phyloP scores from a whole-genome alignment of 2,888 invertebrate species.

The Lordiphosa andalusiaca region DNA sequence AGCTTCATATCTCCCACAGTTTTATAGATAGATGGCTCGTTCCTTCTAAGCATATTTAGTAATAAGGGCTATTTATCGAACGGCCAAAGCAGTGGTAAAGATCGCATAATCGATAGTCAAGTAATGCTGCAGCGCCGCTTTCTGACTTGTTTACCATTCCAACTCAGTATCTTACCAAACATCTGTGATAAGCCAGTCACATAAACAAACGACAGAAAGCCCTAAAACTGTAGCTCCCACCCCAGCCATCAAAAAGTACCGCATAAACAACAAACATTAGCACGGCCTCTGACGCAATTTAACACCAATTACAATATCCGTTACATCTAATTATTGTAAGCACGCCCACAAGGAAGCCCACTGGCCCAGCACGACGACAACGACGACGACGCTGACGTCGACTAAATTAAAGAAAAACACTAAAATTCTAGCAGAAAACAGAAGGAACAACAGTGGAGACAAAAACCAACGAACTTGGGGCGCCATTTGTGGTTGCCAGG shows the following conservation, averaged over 20 bases:
- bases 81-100: too few species aligned
- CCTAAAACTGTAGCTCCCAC: constrained; percentile 11
- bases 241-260: constrained; percentile 19
- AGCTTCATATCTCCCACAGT: too few species aligned
- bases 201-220: constrained; percentile 8
- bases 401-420: constrained; percentile 69
- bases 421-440: constrained; percentile 24
- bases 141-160: too few species aligned
- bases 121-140: too few species aligned
- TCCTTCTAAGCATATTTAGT: too few species aligned
- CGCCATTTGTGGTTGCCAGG: constrained; percentile 72
- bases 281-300: constrained; percentile 78
- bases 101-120: too few species aligned
- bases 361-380: constrained; percentile 35
- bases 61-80: too few species aligned
- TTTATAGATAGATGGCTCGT: too few species aligned
- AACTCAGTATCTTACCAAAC: too few species aligned
- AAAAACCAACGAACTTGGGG: constrained; percentile 47
- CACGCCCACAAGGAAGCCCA: constrained; percentile 61
- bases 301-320: constrained; percentile 81
- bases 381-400: constrained; percentile 22
- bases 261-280: constrained; percentile 64
- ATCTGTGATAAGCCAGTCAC: too few species aligned
- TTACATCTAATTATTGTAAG: constrained; percentile 80
- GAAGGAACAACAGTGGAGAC: constrained; percentile 30